A percentile compares a stretch with the other conserved stretches of the same genome.
Conservation (phyloP, 2,888 invertebrate species). For the Patella caerulea region DNA sequence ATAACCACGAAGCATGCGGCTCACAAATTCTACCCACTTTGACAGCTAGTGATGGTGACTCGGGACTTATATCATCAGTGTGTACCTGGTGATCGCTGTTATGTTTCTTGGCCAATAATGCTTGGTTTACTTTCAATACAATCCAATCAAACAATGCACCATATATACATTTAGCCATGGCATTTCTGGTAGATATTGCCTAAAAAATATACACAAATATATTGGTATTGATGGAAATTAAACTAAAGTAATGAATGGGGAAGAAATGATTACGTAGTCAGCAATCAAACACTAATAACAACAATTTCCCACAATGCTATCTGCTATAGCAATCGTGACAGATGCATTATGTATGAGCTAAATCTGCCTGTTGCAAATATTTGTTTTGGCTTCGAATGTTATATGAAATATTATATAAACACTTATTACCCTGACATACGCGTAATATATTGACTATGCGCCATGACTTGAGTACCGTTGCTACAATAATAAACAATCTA, state of each 20-base stretch:
- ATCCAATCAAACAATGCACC: constrained; percentile 98
- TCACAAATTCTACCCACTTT: constrained; percentile 11
- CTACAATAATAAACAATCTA: neutral
- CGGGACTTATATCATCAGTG: constrained; percentile 5
- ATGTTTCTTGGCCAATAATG: constrained; percentile 91
- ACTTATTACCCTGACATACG: no score
- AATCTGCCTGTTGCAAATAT: no score
- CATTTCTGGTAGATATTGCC: constrained; percentile 78
- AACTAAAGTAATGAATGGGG: no score
- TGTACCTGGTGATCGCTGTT: constrained; percentile 80
- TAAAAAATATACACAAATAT: constrained; percentile 35
- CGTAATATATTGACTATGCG: no score
- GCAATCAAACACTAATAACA: no score
- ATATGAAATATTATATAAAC: no score
- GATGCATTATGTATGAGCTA: no score
- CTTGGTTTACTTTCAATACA: constrained; percentile 95
- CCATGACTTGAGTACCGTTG: no score
- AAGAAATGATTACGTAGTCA: no score
- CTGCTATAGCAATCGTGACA: no score
- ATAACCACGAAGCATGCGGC: neutral
- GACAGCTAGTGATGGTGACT: constrained; percentile 1
- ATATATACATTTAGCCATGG: constrained; percentile 96
- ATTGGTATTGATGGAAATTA: neutral
- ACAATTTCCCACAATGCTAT: no score
- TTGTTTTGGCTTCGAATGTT: no score